Conservation (phyloP, 2,888 invertebrate genomes). For the Euspilapteryx auroguttella region DNA sequence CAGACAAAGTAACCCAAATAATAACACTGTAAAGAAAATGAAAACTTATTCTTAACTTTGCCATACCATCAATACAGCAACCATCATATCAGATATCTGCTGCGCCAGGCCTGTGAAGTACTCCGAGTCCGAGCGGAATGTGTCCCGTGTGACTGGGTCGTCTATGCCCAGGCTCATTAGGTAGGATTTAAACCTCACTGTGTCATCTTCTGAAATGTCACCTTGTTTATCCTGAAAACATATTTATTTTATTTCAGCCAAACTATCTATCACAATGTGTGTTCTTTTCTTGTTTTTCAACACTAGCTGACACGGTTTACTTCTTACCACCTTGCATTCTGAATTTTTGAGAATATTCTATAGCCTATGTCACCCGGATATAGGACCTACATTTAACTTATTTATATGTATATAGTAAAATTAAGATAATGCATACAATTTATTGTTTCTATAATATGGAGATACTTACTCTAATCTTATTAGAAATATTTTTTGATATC, state of each 20-base stretch:
- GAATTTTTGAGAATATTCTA: too few species aligned
- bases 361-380: too few species aligned
- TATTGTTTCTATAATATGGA: too few species aligned
- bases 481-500: conserved; percentile 88
- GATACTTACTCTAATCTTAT: conserved; percentile 75
- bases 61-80: conserved; percentile 80
- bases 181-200: conserved; percentile 93
- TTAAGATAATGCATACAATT: too few species aligned
- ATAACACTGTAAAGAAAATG: too few species aligned
- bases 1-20: too few species aligned
- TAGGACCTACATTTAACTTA: too few species aligned
- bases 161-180: conserved; percentile 95
- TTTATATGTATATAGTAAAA: too few species aligned
- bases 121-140: conserved; percentile 81
- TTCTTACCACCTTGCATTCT: too few species aligned
- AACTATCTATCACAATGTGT: too few species aligned
- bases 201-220: conserved; percentile 96
- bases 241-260: background rate
- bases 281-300: too few species aligned
- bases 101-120: conserved; percentile 85
- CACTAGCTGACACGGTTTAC: background rate
- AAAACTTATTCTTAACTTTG: too few species aligned
- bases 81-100: conserved; percentile 82
- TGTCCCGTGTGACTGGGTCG: conserved; percentile 94
- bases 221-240: conserved; percentile 82